Base-by-base conservation (phyloP, 1,140 invertebrate genomes). In the Diploscapter pachys region DNA sequence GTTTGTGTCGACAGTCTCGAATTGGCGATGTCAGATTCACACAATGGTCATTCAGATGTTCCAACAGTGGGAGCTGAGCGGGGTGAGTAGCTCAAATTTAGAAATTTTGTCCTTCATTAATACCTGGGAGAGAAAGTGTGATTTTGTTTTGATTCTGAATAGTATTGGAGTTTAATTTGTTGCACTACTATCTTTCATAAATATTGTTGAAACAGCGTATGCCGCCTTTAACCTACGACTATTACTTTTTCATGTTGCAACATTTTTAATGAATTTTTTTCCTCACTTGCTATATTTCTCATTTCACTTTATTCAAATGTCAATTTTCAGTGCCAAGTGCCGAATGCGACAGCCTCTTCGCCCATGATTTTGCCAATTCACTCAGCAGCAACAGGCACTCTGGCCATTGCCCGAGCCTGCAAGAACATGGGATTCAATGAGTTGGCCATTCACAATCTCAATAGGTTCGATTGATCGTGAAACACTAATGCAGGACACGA, bases 11-110 rank as follows among this genome's bases (percentile, higher is more conserved):
- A 61, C 65, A 3, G 64, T 65, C 50, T 68, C 61, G 52, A 67
- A 74, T 64, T 74, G 73, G 73, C 53, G 73, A n/a, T 62, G 54
- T 61, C 73, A 74, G 50, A 69, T 74, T 6, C 66, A 74, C 64
- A 49, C 48, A 8, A 68, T 74, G 65, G 63, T 69, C 53, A 65
- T 74, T 64, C 63, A 69, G 53, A 59, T 65, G 64, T 69, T 74
- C n/a, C 65, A 74, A 56, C 48, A 66, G n/a, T 74, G 64, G 64
- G 73, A 74, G 6, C 59, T 61, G 50, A 5, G 31, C 6, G 55
- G 55, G 5, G 55, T 67, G 48, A 67, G 50, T 52, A 3, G 3
- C 3, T 65, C 54, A 54, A 11, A 6, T 11, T 53, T 6, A 53
- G 8, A 13, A 6, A 67, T 31, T 31, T 31, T 31, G 31, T 31